phyloP scores from a whole-genome alignment of 2,888 invertebrate species.

The Eugnorisma glareosa region DNA sequence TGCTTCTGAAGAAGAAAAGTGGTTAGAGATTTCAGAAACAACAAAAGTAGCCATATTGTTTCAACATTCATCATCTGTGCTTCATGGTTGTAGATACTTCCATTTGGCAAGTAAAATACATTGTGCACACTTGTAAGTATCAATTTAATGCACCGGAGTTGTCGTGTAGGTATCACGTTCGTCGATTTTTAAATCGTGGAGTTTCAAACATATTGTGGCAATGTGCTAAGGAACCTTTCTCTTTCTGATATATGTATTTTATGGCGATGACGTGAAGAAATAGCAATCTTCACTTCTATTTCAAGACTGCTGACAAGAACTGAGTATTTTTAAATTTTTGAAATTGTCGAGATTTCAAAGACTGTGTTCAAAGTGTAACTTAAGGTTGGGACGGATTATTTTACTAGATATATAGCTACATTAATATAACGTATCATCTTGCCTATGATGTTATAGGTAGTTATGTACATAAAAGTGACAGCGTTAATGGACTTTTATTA shows the following conservation, averaged over 20 bases:
- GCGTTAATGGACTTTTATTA: background rate
- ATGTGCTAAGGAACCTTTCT: constrained; percentile 27
- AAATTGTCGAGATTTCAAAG: background rate
- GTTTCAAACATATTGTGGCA: constrained; percentile 43
- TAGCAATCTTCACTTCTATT: constrained; percentile 33
- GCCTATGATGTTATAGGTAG: background rate
- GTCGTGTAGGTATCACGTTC: constrained; percentile 23
- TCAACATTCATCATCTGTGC: background rate
- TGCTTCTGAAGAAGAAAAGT: background rate
- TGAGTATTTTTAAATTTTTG: background rate
- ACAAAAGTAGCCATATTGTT: background rate
- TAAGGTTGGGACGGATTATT: background rate
- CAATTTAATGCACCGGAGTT: constrained; percentile 15
- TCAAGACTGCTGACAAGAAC: constrained; percentile 5
- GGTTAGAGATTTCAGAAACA: background rate
- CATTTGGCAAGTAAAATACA: constrained; percentile 5
- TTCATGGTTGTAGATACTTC: background rate
- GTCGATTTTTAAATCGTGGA: constrained; percentile 51
- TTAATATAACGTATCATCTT: background rate
- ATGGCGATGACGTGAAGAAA: constrained; percentile 33
- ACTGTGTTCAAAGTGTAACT: background rate
- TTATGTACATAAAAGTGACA: background rate
- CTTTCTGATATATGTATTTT: constrained; percentile 44
- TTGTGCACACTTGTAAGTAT: background rate
- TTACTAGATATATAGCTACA: background rate